A percentile compares a stretch with the other conserved stretches of the same genome.
Conservation (phyloP, 1,140 invertebrate genomes). For the Anoplophora glabripennis region DNA sequence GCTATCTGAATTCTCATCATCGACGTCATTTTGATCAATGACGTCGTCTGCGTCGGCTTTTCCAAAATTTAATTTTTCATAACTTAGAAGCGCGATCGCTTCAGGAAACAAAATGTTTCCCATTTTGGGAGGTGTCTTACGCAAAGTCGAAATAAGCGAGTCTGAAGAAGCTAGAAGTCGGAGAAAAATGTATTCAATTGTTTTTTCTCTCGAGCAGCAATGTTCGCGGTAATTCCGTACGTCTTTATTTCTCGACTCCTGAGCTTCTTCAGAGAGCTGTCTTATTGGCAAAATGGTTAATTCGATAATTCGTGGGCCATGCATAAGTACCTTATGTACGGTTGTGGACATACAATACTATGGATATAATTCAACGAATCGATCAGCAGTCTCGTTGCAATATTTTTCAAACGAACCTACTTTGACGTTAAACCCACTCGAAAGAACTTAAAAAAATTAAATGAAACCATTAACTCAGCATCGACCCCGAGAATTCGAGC, state of each 20-base stretch:
- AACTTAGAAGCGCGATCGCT: constrained; percentile 5
- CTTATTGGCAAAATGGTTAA: constrained; percentile 6
- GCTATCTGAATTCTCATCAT: too few species aligned
- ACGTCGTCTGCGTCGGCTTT: too few species aligned
- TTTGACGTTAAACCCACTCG: neutral
- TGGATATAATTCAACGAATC: neutral
- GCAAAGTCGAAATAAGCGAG: constrained; percentile 4
- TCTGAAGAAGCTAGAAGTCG: constrained; percentile 7
- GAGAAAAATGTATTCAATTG: constrained; percentile 6
- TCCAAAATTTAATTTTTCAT: too few species aligned
- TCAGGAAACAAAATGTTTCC: constrained; percentile 8
- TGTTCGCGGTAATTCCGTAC: too few species aligned
- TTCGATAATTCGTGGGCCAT: constrained; percentile 10
- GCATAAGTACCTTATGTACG: constrained; percentile 11
- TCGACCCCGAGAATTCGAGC: constrained; percentile 40
- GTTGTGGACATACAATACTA: constrained; percentile 16
- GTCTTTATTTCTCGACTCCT: constrained; percentile 10
- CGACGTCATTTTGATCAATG: too few species aligned
- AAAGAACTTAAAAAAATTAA: constrained; percentile 13
- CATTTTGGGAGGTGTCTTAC: neutral
- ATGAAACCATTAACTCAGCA: constrained; percentile 35
- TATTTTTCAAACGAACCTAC: constrained; percentile 2
- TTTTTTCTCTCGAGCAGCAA: too few species aligned
- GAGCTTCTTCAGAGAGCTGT: constrained; percentile 13
- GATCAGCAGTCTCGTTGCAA: constrained; percentile 7